Evolutionary conservation across 30 jellyfish, hydroid and myxozoan species (phyloP).

Genomic region (Aurelia sp.): DNA sequence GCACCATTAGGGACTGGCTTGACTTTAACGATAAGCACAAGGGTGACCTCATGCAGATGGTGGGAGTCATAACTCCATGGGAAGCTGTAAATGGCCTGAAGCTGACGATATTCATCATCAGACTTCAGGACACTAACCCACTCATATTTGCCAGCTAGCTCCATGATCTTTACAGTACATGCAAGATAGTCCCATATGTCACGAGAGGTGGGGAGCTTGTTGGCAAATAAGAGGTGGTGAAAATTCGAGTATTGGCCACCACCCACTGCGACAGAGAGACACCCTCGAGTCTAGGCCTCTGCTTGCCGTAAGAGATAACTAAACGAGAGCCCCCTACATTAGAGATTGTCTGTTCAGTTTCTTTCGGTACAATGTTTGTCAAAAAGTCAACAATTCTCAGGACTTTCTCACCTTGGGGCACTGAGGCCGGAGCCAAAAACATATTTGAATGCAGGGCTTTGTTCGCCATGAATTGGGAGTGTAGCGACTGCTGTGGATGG

Average conservation of each 20-base stretch:
- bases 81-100: not conserved
- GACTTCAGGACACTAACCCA: constrained; percentile 6
- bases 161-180: not conserved
- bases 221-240: not conserved
- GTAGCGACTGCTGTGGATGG: too few species aligned
- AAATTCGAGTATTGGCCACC: not conserved
- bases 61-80: constrained; percentile 2
- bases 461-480: too few species aligned
- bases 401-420: too few species aligned
- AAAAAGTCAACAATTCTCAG: too few species aligned
- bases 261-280: not conserved
- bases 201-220: not conserved
- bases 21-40: not conserved
- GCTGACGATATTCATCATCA: constrained; percentile 11
- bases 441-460: too few species aligned
- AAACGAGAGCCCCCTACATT: not conserved
- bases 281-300: not conserved
- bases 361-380: too few species aligned
- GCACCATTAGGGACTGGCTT: not conserved
- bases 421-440: too few species aligned
- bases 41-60: constrained; percentile 8
- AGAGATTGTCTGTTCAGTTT: not conserved
- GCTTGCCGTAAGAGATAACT: not conserved
- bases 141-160: not conserved
- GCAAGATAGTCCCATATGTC: constrained; percentile 5